These are phyloP conservation scores for Allobates femoralis DNA, from an alignment of 2,797 vertebrate genomes.

Conservation along the genomic window DNA sequence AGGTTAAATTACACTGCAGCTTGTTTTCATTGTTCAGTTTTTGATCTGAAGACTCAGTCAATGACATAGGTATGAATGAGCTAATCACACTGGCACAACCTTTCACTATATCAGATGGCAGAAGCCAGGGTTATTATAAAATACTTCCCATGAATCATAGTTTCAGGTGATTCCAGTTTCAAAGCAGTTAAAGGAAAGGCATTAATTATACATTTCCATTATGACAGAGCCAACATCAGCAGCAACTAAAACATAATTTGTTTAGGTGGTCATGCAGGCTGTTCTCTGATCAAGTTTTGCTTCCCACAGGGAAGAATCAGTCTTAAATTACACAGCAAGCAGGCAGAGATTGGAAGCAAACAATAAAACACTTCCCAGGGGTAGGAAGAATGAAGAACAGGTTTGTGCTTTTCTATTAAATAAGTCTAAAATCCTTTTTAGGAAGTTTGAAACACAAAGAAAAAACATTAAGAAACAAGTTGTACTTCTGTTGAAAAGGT, in stretches of 20 bases:
- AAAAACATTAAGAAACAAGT: slow-evolving; percentile 27
- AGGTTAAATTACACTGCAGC: slow-evolving; percentile 62
- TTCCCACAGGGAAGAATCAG: slow-evolving; percentile 76
- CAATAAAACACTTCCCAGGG: slow-evolving; percentile 69
- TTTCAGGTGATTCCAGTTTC: slow-evolving; percentile 72
- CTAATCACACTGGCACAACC: slow-evolving; percentile 38
- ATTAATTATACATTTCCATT: slow-evolving; percentile 79
- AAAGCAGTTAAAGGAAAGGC: slow-evolving; percentile 71
- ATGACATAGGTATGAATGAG: slow-evolving; percentile 64
- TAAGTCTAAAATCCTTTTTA: slow-evolving; percentile 60
- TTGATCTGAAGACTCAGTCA: slow-evolving; percentile 57
- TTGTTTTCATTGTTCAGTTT: slow-evolving; percentile 66
- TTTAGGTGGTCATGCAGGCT: slow-evolving; percentile 75
- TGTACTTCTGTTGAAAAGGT: slow-evolving; percentile 22
- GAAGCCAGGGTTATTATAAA: slow-evolving; percentile 46
- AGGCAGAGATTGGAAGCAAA: slow-evolving; percentile 73
- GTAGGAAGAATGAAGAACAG: slow-evolving; percentile 65
- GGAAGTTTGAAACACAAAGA: slow-evolving; percentile 37
- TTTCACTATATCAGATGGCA: slow-evolving; percentile 56
- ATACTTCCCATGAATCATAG: slow-evolving; percentile 66
- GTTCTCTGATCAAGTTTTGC: slow-evolving; percentile 77
- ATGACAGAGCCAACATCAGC: slow-evolving; percentile 74
- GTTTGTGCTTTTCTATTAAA: slow-evolving; percentile 63
- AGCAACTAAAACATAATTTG: slow-evolving; percentile 77
- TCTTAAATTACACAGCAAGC: slow-evolving; percentile 77